Conservation (phyloP, 2,113 vertebrate genomes). For the Hypocryptadius cinnamomeus region DNA sequence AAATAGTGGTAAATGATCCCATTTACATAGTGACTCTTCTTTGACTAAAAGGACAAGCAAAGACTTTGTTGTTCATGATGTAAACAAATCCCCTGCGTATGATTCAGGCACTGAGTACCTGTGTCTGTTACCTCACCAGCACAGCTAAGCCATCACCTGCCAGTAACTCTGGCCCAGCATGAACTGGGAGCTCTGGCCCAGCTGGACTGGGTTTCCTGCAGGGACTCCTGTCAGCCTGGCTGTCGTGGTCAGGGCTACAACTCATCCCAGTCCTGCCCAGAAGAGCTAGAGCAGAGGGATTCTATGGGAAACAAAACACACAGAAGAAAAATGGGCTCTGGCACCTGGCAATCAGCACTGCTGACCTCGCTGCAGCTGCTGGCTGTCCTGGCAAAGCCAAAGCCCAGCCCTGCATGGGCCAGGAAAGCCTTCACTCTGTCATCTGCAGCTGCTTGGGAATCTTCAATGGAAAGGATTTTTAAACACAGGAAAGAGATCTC, state of each 20-base stretch:
- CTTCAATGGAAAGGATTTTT: neutral
- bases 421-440: neutral
- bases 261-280: neutral
- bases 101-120: conserved; percentile 10
- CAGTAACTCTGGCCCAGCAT: neutral
- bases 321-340: neutral
- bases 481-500: neutral
- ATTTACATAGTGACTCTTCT: conserved; percentile 21
- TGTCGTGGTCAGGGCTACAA: neutral
- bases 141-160: neutral
- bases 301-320: neutral
- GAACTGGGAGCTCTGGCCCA: neutral
- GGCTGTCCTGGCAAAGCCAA: neutral
- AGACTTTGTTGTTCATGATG: conserved; percentile 30
- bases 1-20: conserved; percentile 8
- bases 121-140: neutral
- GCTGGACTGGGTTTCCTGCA: neutral
- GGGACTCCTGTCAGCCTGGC: neutral
- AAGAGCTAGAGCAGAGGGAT: neutral
- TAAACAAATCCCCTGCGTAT: conserved; percentile 15
- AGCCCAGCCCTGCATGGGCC: neutral
- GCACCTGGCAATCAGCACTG: neutral
- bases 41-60: conserved; percentile 18
- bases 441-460: neutral
- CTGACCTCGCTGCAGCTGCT: neutral